Evolutionary conservation across 1,140 invertebrate genomes (phyloP), one percentile per base, ranked within the genome.

Genomic region (Adoxophyes honmai): DNA sequence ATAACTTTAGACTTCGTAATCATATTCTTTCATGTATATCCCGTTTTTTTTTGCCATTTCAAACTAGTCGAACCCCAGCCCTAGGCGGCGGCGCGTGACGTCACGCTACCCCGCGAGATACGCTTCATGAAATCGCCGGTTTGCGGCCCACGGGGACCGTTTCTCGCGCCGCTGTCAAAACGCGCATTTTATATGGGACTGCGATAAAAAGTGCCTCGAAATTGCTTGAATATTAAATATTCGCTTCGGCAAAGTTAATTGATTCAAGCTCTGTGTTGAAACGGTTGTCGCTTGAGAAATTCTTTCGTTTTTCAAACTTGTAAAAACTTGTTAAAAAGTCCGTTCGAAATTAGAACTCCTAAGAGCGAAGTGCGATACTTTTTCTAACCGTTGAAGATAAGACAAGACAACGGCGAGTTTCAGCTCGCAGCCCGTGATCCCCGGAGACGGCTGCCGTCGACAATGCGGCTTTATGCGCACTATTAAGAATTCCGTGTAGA

Each of bases 101-200:
- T 59, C 56, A 59, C 57, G 55, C 2, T 6, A 3, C 21, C 21
- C 21, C 21, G 21, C 6, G 21, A 55, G 56, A 58, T 37, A 65
- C 60, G 57, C 36, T 37, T 59, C 66, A 65, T 59, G 58, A 60
- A 62, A 60, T 58, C 56, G 33, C 13, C 59, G 11, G 37, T 52
- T 53, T 15, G 52, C 44, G 34, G 18, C 62, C 61, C 67, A 52
- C 14, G 33, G 60, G 71, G 62, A 64, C 61, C 59, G 16, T 67
- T 68, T 64, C 54, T 70, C 60, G 59, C 57, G 51, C 21, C 44
- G 36, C 42, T 60, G 68, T 74, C 64, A 64, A 62, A 60, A 66
- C 64, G 64, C 18, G 39, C 37, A 38, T 38, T 21, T 48, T 48
- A 18, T 33, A 33, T 18, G 21, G n/a, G 15, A 48, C 42, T 11